Conservation (phyloP, 2,888 invertebrate genomes). For the Poecilobothrus nobilitatus region DNA sequence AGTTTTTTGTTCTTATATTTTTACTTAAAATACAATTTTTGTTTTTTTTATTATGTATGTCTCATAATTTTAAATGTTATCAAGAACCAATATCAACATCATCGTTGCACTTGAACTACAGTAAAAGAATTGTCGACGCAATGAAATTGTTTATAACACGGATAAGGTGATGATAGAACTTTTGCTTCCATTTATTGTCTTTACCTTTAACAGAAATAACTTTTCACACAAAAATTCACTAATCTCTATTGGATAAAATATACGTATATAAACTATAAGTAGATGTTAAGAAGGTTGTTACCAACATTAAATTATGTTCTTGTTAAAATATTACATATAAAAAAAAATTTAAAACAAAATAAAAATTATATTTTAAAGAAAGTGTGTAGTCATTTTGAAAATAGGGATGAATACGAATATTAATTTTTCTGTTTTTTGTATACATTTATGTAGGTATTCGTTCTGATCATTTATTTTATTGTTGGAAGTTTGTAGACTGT, state of each 20-base stretch:
- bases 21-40: neutral
- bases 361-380: too few relatives aligned
- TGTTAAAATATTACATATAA: neutral
- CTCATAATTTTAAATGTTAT: neutral
- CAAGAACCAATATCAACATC: neutral
- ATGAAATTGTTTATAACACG: neutral
- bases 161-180: neutral
- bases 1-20: neutral
- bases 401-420: too few relatives aligned
- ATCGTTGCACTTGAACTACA: neutral
- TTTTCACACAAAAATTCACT: neutral
- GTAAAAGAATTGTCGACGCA: neutral
- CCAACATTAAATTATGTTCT: constrained; percentile 3
- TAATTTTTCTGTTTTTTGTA: too few relatives aligned
- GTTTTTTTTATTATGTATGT: neutral
- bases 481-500: too few relatives aligned
- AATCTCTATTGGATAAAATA: neutral
- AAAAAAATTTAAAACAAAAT: neutral
- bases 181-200: neutral
- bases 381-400: too few relatives aligned
- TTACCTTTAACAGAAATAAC: too few relatives aligned
- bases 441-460: too few relatives aligned
- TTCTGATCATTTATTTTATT: too few relatives aligned
- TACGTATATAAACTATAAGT: neutral
- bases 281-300: neutral